These are phyloP conservation scores for Microctenopoma lineatum DNA, from an alignment of 2,797 vertebrate species.

Conservation along the genomic window DNA sequence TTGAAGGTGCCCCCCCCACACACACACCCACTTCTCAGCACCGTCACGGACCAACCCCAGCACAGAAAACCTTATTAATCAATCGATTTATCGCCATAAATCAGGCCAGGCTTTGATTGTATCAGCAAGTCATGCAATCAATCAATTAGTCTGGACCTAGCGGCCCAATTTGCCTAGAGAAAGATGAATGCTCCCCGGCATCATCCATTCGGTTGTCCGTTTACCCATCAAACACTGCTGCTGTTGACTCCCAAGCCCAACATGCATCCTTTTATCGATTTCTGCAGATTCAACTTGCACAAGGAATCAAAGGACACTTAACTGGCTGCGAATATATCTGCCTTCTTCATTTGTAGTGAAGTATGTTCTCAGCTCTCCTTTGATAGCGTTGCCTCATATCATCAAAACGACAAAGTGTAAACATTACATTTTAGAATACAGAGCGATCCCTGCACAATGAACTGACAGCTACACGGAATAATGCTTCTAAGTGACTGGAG, in stretches of 20 bases:
- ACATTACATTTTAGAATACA: constrained; percentile 53
- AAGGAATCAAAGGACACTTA: constrained; percentile 78
- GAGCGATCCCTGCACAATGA: constrained; percentile 23
- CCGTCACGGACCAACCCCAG: constrained; percentile 53
- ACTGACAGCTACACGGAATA: constrained; percentile 23
- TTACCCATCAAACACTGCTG: constrained; percentile 79
- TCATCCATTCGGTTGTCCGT: constrained; percentile 78
- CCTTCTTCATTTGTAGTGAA: constrained; percentile 63
- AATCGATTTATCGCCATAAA: constrained; percentile 84
- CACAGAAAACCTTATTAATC: constrained; percentile 78
- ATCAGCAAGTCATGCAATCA: constrained; percentile 80
- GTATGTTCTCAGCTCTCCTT: constrained; percentile 48
- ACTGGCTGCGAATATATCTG: constrained; percentile 70
- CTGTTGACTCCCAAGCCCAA: constrained; percentile 76
- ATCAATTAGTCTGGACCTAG: constrained; percentile 79
- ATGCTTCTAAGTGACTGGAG: constrained; percentile 22
- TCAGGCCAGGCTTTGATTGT: constrained; percentile 82
- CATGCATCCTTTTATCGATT: constrained; percentile 75
- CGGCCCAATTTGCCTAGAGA: constrained; percentile 79
- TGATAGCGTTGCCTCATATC: constrained; percentile 56
- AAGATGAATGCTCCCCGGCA: constrained; percentile 78
- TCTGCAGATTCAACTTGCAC: constrained; percentile 75
- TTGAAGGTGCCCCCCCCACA: constrained; percentile 51
- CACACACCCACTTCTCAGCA: constrained; percentile 26
- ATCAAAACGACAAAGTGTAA: constrained; percentile 59